Conservation (phyloP, 2,797 vertebrate species). For the Gymnoscopelus braueri region DNA sequence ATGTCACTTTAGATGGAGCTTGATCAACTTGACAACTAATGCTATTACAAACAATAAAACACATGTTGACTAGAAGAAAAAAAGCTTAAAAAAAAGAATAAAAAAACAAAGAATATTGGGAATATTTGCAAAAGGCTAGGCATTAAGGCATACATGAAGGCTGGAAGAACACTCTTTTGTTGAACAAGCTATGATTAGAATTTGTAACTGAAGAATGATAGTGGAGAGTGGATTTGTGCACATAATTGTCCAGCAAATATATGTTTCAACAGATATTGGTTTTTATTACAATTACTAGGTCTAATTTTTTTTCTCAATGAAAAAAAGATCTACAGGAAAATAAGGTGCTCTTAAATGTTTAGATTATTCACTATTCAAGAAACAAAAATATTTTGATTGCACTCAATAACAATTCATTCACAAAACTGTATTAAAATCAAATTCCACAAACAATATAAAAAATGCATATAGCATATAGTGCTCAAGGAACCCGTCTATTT, state of each 20-base stretch:
- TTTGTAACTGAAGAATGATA: neutral
- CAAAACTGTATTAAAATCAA: constrained; percentile 7
- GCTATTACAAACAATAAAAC: constrained; percentile 1
- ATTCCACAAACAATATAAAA: constrained; percentile 43
- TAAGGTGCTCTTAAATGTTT: neutral
- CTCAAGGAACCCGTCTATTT: constrained; percentile 63
- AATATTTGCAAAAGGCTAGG: neutral
- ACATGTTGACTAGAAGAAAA: neutral
- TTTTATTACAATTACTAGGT: neutral
- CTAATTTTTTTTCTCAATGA: neutral
- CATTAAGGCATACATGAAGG: constrained; percentile 6
- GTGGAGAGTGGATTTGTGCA: constrained; percentile 3
- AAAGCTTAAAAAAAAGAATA: neutral
- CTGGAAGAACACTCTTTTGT: neutral
- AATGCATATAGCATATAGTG: constrained; percentile 42
- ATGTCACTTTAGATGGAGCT: constrained; percentile 23
- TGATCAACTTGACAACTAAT: neutral
- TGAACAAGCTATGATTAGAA: neutral
- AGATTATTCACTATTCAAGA: neutral
- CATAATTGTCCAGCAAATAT: neutral
- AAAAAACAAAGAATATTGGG: neutral
- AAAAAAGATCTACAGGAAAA: constrained; percentile 14
- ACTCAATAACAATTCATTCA: neutral
- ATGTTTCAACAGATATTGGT: neutral
- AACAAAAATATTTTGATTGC: neutral